Conservation (phyloP, 2,888 invertebrate species). For the Cecidostiba fungosa region DNA sequence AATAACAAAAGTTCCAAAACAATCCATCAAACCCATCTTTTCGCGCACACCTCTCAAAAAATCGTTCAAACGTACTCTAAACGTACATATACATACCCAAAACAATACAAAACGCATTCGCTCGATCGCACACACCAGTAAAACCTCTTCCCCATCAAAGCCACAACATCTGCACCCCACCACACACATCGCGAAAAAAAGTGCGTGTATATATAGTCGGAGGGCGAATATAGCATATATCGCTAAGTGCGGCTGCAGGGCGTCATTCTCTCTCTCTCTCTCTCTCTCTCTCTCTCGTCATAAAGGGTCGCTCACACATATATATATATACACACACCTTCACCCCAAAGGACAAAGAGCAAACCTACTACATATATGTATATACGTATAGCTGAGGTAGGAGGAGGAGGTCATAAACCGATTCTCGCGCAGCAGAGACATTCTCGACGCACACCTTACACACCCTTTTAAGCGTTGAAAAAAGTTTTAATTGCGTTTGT, state of each 20-base stretch:
- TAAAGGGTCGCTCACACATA: background rate
- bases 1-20: too few relatives aligned
- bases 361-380: background rate
- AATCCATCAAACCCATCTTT: too few relatives aligned
- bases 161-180: constrained; percentile 5
- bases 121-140: background rate
- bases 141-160: constrained; percentile 1
- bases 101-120: background rate
- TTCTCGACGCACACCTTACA: constrained; percentile 13
- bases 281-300: background rate
- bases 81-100: background rate
- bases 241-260: constrained; percentile 5
- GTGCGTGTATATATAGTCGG: background rate
- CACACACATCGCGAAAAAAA: background rate
- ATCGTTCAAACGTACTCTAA: background rate
- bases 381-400: background rate
- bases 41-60: too few relatives aligned
- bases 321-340: background rate
- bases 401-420: constrained; percentile 32
- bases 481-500: constrained; percentile 51
- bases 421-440: background rate
- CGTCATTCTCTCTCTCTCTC: constrained; percentile 4
- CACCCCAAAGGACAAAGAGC: constrained; percentile 19
- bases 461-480: background rate
- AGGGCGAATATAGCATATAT: background rate